phyloP scores from a whole-genome alignment of 2,113 vertebrate genomes.

The Zosterops hypoxanthus region DNA sequence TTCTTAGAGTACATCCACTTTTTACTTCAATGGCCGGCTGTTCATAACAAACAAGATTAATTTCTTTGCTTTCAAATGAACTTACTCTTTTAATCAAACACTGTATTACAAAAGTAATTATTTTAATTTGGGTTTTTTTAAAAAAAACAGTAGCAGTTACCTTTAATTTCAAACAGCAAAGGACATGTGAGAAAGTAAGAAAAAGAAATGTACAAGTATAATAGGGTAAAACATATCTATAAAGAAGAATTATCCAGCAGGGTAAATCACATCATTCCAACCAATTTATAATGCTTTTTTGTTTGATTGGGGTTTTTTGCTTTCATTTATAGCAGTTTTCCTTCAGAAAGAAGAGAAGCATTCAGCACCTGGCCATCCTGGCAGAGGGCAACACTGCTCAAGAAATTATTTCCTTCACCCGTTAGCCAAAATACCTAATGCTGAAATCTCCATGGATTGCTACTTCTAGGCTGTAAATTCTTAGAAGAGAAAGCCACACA shows the following conservation, averaged over 20 bases:
- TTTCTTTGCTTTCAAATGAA: neutral
- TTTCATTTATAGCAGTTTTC: neutral
- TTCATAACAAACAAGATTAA: neutral
- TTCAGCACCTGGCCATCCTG: neutral
- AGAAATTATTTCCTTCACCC: neutral
- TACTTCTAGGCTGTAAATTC: neutral
- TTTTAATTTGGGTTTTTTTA: neutral
- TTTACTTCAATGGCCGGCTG: neutral
- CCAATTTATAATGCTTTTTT: neutral
- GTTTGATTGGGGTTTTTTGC: rapidly evolving
- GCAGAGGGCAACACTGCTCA: neutral
- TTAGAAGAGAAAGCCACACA: neutral
- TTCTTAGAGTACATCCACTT: neutral
- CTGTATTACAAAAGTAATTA: neutral
- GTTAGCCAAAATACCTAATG: neutral
- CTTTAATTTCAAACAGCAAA: neutral
- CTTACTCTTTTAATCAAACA: neutral
- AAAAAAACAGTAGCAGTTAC: neutral
- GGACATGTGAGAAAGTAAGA: neutral
- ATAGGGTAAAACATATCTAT: neutral
- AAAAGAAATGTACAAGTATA: neutral
- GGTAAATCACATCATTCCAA: neutral
- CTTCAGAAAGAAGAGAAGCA: neutral
- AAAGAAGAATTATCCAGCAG: neutral
- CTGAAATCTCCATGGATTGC: neutral